Conservation (phyloP, 2,888 invertebrate genomes). For the Mesopsocus fuscifrons region DNA sequence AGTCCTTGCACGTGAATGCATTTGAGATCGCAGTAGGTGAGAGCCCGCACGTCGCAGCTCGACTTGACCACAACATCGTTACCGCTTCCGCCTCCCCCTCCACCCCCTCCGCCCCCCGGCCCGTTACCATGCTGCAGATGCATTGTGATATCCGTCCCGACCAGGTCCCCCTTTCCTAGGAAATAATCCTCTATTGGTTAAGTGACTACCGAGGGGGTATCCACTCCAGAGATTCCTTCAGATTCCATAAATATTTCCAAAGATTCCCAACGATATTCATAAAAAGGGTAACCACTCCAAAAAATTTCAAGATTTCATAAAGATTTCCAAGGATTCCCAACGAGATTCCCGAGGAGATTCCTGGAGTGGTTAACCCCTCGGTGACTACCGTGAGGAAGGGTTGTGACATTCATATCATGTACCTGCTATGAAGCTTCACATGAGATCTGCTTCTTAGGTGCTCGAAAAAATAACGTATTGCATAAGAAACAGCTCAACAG, state of each 20-base stretch:
- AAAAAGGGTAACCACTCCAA: background rate
- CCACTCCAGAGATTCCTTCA: too few species aligned
- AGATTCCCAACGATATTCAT: too few species aligned
- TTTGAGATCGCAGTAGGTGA: conserved; percentile 92
- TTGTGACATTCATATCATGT: too few species aligned
- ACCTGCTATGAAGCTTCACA: too few species aligned
- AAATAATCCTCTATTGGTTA: conserved; percentile 12
- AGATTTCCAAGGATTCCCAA: conserved; percentile 7
- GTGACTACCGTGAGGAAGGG: too few species aligned
- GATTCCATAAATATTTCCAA: too few species aligned
- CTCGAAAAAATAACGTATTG: too few species aligned
- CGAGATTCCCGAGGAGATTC: too few species aligned
- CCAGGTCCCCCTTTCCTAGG: conserved; percentile 85
- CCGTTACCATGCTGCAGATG: conserved; percentile 36
- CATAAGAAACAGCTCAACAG: too few species aligned
- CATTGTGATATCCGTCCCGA: conserved; percentile 78
- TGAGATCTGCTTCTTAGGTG: too few species aligned
- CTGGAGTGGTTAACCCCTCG: too few species aligned
- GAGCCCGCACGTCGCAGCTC: conserved; percentile 80
- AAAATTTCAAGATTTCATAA: background rate
- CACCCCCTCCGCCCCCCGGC: conserved; percentile 31
- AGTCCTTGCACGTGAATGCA: conserved; percentile 82
- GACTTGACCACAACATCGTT: conserved; percentile 74
- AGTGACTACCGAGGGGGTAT: too few species aligned
- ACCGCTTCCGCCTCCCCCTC: conserved; percentile 27